Percentiles rank a stretch among this genome's conserved stretches.
phyloP scores from a whole-genome alignment of 2,797 vertebrate genomes.

The Sebastes umbrosus region DNA sequence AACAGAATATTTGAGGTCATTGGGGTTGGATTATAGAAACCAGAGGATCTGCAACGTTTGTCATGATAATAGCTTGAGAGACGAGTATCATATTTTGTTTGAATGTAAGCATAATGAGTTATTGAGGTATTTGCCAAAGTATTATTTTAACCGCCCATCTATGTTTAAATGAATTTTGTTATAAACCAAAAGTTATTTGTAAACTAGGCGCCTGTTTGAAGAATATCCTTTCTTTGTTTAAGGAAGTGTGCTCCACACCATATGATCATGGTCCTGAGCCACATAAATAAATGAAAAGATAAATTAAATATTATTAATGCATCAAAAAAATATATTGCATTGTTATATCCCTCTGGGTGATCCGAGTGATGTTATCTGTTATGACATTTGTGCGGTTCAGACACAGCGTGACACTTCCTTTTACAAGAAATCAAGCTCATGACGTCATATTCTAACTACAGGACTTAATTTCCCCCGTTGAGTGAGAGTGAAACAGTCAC shows the following conservation, averaged over 20 bases:
- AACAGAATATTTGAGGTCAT: neutral
- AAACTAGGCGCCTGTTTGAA: neutral
- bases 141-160: neutral
- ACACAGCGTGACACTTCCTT: neutral
- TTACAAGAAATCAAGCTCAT: neutral
- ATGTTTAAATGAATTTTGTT: too few relatives aligned
- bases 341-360: too few relatives aligned
- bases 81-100: neutral
- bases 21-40: neutral
- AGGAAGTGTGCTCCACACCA: too few relatives aligned
- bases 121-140: neutral
- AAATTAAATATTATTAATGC: neutral
- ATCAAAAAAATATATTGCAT: neutral
- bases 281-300: neutral
- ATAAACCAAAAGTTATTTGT: neutral
- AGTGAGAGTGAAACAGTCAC: constrained; percentile 21
- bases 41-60: neutral
- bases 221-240: neutral
- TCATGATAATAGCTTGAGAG: neutral
- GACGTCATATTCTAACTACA: neutral
- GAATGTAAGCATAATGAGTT: neutral
- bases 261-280: too few relatives aligned
- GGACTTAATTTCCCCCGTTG: neutral
- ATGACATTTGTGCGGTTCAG: neutral
- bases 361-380: neutral